phyloP scores from a whole-genome alignment of 2,888 invertebrate genomes.

The Drosophila sordidula region DNA sequence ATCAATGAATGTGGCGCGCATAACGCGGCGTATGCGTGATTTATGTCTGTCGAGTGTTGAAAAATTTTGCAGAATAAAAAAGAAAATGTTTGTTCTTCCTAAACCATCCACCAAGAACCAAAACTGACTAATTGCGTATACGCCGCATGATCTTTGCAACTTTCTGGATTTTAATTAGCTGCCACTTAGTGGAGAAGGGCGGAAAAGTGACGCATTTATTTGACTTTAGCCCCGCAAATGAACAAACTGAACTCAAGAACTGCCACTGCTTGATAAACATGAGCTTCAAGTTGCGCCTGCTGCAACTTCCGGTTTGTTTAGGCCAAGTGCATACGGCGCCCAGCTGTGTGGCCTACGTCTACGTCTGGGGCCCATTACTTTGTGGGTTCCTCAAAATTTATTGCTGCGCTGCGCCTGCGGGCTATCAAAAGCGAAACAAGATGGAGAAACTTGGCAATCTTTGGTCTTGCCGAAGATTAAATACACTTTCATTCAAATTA shows the following conservation, averaged over 20 bases:
- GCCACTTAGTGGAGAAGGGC: not conserved
- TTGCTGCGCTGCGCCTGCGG: slow-evolving; percentile 33
- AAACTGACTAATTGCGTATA: slow-evolving; percentile 34
- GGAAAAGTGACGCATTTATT: slow-evolving; percentile 26
- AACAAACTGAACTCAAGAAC: slow-evolving; percentile 12
- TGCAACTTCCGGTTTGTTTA: slow-evolving; percentile 2
- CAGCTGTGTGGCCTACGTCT: slow-evolving; percentile 5
- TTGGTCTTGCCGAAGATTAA: not conserved
- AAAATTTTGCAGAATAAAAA: slow-evolving; percentile 20
- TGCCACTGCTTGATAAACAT: slow-evolving; percentile 7
- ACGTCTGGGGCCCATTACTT: slow-evolving; percentile 6
- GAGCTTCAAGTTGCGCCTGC: not conserved
- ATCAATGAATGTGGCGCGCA: slow-evolving; percentile 56
- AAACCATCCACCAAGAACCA: not conserved
- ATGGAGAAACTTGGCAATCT: not conserved
- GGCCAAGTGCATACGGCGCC: slow-evolving; percentile 2
- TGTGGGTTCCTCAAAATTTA: slow-evolving; percentile 35
- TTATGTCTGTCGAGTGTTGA: slow-evolving; percentile 31
- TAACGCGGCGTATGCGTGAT: slow-evolving; percentile 51
- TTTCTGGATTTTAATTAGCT: slow-evolving; percentile 44
- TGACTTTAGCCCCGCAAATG: slow-evolving; percentile 24
- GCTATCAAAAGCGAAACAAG: slow-evolving; percentile 26
- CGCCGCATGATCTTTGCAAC: slow-evolving; percentile 18
- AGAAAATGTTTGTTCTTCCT: not conserved
- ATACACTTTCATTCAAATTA: slow-evolving; percentile 9